A percentile compares a stretch with the other conserved stretches of the same genome.
These are phyloP conservation scores for Mimachlamys varia DNA, from an alignment of 2,888 invertebrate genomes.

Conservation along the genomic window DNA sequence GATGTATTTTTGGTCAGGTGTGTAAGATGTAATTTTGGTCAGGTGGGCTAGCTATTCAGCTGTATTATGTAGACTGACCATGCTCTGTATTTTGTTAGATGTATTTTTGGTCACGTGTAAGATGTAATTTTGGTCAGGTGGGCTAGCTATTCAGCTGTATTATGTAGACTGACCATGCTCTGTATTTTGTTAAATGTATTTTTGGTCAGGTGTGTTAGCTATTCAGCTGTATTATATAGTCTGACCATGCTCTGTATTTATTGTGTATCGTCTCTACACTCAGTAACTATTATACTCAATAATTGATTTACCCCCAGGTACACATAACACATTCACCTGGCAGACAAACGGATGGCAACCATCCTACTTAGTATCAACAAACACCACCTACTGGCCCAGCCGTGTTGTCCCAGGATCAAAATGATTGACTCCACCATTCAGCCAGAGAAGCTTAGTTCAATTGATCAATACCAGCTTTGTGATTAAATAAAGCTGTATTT, in stretches of 20 bases:
- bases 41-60: too few species aligned
- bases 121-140: too few species aligned
- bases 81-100: too few species aligned
- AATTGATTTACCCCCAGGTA: background rate
- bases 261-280: background rate
- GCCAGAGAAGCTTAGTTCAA: background rate
- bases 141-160: background rate
- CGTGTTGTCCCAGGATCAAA: background rate
- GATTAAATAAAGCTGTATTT: background rate
- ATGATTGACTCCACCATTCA: background rate
- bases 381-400: background rate
- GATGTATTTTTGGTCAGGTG: too few species aligned
- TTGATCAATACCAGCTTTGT: background rate
- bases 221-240: background rate
- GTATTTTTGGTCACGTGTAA: too few species aligned
- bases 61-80: too few species aligned
- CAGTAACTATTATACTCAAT: background rate
- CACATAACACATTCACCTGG: background rate
- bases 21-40: too few species aligned
- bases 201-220: too few species aligned
- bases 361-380: background rate
- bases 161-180: background rate
- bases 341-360: background rate
- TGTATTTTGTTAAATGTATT: background rate
- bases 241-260: background rate